These are phyloP conservation scores for Nycticorax nycticorax DNA, from an alignment of 2,113 vertebrate species.

Conservation along the genomic window DNA sequence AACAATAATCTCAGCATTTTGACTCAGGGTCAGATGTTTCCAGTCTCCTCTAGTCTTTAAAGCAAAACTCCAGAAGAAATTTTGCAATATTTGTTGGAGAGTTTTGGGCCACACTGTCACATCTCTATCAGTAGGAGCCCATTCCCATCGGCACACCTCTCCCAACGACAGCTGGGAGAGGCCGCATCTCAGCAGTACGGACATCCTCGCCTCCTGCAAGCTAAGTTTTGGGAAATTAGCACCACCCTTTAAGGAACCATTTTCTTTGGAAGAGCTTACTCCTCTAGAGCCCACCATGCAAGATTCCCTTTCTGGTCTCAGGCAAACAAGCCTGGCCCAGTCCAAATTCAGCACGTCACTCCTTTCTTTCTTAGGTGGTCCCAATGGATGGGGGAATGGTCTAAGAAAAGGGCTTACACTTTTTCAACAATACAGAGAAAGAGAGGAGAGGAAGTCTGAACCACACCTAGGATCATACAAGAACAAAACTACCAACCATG, in stretches of 20 bases:
- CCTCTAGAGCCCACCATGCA: background rate
- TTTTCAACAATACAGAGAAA: background rate
- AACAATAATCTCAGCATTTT: background rate
- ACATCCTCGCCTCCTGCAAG: background rate
- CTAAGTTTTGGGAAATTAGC: background rate
- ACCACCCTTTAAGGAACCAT: background rate
- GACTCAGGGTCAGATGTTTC: background rate
- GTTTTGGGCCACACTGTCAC: background rate
- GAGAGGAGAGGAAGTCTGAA: background rate
- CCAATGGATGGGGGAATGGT: background rate
- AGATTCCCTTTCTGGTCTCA: background rate
- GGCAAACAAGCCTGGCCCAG: background rate
- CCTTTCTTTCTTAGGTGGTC: background rate
- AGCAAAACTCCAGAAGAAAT: background rate
- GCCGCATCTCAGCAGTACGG: rapidly evolving
- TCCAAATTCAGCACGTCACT: background rate
- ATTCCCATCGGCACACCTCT: background rate
- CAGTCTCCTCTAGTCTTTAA: background rate
- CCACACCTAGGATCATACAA: background rate
- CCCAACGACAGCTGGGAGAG: background rate
- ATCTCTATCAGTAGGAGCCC: background rate
- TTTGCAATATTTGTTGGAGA: background rate
- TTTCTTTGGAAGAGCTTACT: background rate
- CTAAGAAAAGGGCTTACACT: background rate
- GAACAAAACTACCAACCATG: background rate